Evolutionary conservation across 2,113 vertebrate species (phyloP), one percentile per base, ranked within the genome.

Genomic region (Caloenas nicobarica): DNA sequence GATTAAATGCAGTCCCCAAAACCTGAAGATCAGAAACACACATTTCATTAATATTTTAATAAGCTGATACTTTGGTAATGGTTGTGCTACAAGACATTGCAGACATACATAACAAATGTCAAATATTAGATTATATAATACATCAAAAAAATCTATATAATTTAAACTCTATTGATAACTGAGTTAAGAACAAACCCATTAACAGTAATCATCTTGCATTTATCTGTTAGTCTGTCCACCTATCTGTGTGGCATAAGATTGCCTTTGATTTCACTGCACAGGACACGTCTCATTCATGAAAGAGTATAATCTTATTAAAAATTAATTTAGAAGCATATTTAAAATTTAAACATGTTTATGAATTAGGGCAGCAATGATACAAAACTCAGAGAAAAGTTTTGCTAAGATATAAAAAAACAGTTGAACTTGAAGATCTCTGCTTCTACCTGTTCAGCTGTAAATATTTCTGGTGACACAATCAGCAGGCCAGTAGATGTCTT

Each of bases 301-400:
- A 50, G 26, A 96, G 56, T 53, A 53, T 17, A 57, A 44, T 48
- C 53, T 85, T 81, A 93, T 97, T 87, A 97, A 96, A 96, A 94
- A 96, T 96, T 94, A 81, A 97, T 89, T 72, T 65, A 81, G 66
- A 76, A 81, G 7, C 18, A 76, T 89, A 73, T 78, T 97, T 96
- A 97, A 97, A 95, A 89, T 94, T 96, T 96, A 95, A 97, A 91
- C 31, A 81, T 92, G 51, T 86, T 95, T 96, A 77, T 96, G 71
- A 92, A 80, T 94, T 94, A 86, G 11, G 11, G 22, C 19, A 89
- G 57, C 40, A 85, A 40, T 73, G 87, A 91, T 82, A 89, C 33
- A 91, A 79, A 60, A 86, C 54, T 71, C 50, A 56, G 29, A 44
- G 28, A 71, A 68, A 94, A 81, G 33, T 72, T 94, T 89, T 88